phyloP scores from a whole-genome alignment of 2,797 vertebrate species.

The Falco peregrinus region DNA sequence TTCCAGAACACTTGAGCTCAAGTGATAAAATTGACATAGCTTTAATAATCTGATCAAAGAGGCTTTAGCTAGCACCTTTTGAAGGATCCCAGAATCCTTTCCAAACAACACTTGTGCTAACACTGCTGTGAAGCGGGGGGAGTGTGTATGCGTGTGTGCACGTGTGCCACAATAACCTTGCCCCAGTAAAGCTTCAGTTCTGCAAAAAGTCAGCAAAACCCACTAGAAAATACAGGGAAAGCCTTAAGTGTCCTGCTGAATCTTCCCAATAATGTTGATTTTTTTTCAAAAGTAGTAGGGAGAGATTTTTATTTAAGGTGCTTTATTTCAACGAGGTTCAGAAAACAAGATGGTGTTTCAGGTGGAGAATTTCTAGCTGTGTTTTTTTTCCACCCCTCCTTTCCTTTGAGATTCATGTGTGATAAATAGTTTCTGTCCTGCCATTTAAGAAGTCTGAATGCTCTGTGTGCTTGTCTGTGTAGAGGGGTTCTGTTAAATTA shows the following conservation, averaged over 20 bases:
- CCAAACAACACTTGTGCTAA: not conserved
- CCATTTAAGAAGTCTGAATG: conserved; percentile 66
- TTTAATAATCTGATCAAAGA: conserved; percentile 72
- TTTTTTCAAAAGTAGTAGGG: not conserved
- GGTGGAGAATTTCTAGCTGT: conserved; percentile 32
- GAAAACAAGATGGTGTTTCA: conserved; percentile 35
- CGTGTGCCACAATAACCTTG: not conserved
- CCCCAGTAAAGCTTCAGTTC: not conserved
- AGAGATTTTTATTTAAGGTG: not conserved
- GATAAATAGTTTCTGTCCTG: conserved; percentile 79
- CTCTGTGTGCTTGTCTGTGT: conserved; percentile 70
- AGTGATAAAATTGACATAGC: conserved; percentile 72
- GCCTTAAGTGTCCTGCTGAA: not conserved
- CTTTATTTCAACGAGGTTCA: not conserved
- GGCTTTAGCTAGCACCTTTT: conserved; percentile 63
- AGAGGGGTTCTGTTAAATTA: conserved; percentile 79
- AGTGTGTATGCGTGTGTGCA: accelerated
- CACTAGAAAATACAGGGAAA: conserved; percentile 14
- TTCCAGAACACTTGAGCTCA: conserved; percentile 70
- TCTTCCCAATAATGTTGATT: not conserved
- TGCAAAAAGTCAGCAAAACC: not conserved
- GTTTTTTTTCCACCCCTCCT: not conserved
- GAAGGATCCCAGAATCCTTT: conserved; percentile 49
- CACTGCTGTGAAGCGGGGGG: not conserved
- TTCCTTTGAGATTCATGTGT: conserved; percentile 71